Percentiles rank a stretch among this genome's conserved stretches.
Conservation (phyloP, 1,140 invertebrate species). For the Apolygus lucorum region DNA sequence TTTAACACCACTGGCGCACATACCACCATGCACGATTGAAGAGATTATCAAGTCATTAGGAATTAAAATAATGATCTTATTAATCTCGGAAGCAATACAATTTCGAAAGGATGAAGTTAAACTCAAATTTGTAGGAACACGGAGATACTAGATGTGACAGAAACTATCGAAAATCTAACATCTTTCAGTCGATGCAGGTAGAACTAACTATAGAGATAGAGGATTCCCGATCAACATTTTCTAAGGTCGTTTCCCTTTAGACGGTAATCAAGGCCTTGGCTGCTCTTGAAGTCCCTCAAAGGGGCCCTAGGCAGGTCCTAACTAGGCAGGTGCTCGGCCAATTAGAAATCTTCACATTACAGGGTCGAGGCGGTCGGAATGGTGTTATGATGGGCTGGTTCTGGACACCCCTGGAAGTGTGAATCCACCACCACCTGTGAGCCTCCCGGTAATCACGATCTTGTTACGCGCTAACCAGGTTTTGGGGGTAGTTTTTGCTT, state of each 20-base stretch:
- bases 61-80: too few relatives aligned
- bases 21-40: too few relatives aligned
- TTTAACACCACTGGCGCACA: too few relatives aligned
- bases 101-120: too few relatives aligned
- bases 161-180: too few relatives aligned
- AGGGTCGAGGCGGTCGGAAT: neutral
- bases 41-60: too few relatives aligned
- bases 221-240: slow-evolving; percentile 10
- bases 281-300: neutral
- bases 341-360: slow-evolving; percentile 3
- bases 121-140: too few relatives aligned
- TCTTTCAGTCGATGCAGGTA: too few relatives aligned
- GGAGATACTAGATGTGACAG: too few relatives aligned
- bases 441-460: slow-evolving; percentile 11
- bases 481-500: too few relatives aligned
- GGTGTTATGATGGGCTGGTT: slow-evolving; percentile 10
- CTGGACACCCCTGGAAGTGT: neutral
- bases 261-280: slow-evolving; percentile 8
- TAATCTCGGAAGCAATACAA: too few relatives aligned
- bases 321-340: slow-evolving; percentile 12
- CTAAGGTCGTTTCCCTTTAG: neutral
- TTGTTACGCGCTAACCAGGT: neutral
- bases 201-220: too few relatives aligned
- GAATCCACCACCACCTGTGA: neutral
- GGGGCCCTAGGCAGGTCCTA: neutral